These are phyloP conservation scores for Tachina fera DNA, from an alignment of 2,888 invertebrate species.

Conservation along the genomic window DNA sequence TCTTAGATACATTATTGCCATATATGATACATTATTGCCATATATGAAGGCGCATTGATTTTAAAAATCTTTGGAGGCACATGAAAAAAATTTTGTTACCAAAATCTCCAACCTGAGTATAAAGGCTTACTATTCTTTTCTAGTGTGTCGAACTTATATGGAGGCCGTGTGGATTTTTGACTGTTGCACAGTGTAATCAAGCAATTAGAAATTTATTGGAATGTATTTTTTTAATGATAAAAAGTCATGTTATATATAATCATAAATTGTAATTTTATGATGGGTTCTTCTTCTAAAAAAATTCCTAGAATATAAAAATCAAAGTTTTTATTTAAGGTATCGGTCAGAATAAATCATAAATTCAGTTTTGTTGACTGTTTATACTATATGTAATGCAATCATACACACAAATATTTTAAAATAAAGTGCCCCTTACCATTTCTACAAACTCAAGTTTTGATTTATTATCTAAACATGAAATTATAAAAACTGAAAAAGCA, in stretches of 20 bases:
- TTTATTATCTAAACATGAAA: slow-evolving; percentile 40
- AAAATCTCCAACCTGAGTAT: no score
- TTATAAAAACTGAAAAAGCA: neutral
- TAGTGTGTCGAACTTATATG: no score
- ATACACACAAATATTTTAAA: slow-evolving; percentile 26
- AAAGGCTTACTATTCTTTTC: no score
- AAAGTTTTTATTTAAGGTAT: slow-evolving; percentile 21
- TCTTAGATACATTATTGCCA: no score
- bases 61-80: no score
- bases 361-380: neutral
- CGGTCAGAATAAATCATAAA: slow-evolving; percentile 55
- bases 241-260: slow-evolving; percentile 29
- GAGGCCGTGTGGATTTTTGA: no score
- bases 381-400: no score
- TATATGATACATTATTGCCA: no score
- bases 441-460: slow-evolving; percentile 7
- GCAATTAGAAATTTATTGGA: slow-evolving; percentile 53
- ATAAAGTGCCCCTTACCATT: neutral
- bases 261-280: slow-evolving; percentile 1
- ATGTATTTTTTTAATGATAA: slow-evolving; percentile 16
- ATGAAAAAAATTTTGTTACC: no score
- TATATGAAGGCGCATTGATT: no score
- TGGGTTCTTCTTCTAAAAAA: neutral
- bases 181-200: slow-evolving; percentile 23
- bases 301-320: slow-evolving; percentile 1